phyloP scores from a whole-genome alignment of 2,888 invertebrate genomes.

The Euzophera pinguis region DNA sequence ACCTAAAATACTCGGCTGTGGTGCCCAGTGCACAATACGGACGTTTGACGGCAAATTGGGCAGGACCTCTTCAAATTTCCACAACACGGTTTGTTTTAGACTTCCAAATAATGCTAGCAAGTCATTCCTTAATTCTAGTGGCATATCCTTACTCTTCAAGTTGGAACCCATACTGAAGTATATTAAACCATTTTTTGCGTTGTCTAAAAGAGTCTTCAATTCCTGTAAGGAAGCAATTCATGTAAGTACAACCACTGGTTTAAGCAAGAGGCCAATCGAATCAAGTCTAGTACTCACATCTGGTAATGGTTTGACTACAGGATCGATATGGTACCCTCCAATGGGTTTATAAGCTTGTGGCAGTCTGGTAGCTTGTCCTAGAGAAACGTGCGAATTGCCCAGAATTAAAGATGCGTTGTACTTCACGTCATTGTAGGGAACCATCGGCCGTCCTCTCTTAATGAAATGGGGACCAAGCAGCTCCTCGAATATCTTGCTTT shows the following conservation, averaged over 20 bases:
- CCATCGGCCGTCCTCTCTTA: constrained; percentile 21
- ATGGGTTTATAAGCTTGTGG: constrained; percentile 22
- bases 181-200: constrained; percentile 41
- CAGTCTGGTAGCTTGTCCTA: constrained; percentile 17
- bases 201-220: constrained; percentile 46
- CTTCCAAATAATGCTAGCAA: constrained; percentile 44
- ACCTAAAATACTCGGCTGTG: constrained; percentile 49
- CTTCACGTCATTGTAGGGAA: constrained; percentile 23
- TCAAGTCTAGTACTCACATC: constrained; percentile 16
- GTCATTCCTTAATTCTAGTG: constrained; percentile 34
- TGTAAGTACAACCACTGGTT: neutral
- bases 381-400: constrained; percentile 27
- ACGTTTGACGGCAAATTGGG: constrained; percentile 44
- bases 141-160: constrained; percentile 37
- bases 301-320: constrained; percentile 26
- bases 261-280: neutral
- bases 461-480: constrained; percentile 19
- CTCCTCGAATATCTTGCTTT: constrained; percentile 21
- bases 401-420: constrained; percentile 30
- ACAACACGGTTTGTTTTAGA: constrained; percentile 49
- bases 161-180: constrained; percentile 53
- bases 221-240: constrained; percentile 31
- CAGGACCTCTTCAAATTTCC: constrained; percentile 55
- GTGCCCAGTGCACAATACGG: constrained; percentile 54
- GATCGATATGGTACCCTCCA: constrained; percentile 23